Conservation (phyloP, 2,888 invertebrate species). For the Agapetus fuscipes region DNA sequence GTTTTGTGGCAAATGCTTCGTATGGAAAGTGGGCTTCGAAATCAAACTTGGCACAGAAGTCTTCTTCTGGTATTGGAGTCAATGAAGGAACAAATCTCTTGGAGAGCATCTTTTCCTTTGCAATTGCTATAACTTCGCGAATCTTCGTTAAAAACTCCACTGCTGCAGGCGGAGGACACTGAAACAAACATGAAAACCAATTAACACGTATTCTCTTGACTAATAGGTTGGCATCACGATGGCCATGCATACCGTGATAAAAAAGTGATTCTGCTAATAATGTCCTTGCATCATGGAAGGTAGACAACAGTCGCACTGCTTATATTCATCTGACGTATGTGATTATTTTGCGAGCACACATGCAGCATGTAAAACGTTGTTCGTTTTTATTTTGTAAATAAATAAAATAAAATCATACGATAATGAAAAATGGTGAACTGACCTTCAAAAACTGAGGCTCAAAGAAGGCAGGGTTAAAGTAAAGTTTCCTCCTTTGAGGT, state of each 20-base stretch:
- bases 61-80: slow-evolving; percentile 74
- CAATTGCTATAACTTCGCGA: slow-evolving; percentile 79
- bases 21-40: slow-evolving; percentile 26
- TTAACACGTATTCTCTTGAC: too few species aligned
- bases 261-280: too few species aligned
- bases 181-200: slow-evolving; percentile 28
- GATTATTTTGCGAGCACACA: too few species aligned
- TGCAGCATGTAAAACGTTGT: too few species aligned
- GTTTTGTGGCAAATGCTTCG: slow-evolving; percentile 29
- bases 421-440: slow-evolving; percentile 26
- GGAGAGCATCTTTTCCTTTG: slow-evolving; percentile 77
- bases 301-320: too few species aligned
- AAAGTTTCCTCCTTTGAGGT: slow-evolving; percentile 59
- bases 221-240: too few species aligned
- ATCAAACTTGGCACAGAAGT: slow-evolving; percentile 41
- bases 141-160: slow-evolving; percentile 82
- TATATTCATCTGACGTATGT: too few species aligned
- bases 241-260: too few species aligned
- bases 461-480: slow-evolving; percentile 86
- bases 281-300: too few species aligned
- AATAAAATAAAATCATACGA: neutral
- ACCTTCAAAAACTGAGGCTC: slow-evolving; percentile 77
- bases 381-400: neutral
- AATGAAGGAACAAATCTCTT: slow-evolving; percentile 73
- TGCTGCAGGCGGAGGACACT: slow-evolving; percentile 86